phyloP scores from a whole-genome alignment of 2,888 invertebrate species.

The Watsonalla cultraria region DNA sequence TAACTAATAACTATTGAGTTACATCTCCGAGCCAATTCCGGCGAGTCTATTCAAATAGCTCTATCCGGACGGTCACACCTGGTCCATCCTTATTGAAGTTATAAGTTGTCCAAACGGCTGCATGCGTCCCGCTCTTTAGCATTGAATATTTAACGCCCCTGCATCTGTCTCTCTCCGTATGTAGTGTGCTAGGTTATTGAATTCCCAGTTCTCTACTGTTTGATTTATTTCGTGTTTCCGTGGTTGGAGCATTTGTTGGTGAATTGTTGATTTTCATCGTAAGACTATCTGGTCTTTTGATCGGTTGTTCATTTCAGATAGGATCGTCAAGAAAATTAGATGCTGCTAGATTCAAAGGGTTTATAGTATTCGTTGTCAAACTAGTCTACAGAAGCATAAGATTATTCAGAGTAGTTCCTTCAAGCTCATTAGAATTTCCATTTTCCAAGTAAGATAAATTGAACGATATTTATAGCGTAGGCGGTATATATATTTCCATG shows the following conservation, averaged over 20 bases:
- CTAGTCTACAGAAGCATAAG: too few species aligned
- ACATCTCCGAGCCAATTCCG: conserved; percentile 27
- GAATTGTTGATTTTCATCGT: not conserved
- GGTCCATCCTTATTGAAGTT: conserved; percentile 72
- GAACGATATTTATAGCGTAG: too few species aligned
- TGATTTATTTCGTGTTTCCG: conserved; percentile 12
- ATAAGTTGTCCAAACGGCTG: conserved; percentile 72
- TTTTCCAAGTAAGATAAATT: too few species aligned
- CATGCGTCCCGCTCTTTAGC: conserved; percentile 36
- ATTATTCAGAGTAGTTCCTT: too few species aligned
- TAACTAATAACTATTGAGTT: conserved; percentile 19
- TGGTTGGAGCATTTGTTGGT: not conserved
- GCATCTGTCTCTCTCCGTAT: conserved; percentile 36
- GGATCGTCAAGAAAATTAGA: too few species aligned
- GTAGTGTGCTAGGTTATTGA: conserved; percentile 38
- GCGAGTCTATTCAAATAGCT: conserved; percentile 59
- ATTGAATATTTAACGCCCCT: conserved; percentile 39
- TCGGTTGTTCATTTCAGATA: not conserved
- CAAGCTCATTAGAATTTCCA: too few species aligned
- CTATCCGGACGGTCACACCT: conserved; percentile 65
- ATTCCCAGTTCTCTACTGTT: conserved; percentile 32
- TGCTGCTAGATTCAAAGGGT: too few species aligned
- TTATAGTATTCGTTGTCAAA: too few species aligned
- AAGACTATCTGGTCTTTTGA: not conserved
- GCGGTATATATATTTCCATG: too few species aligned